A percentile compares a stretch with the other conserved stretches of the same genome.
These are phyloP conservation scores for Periophthalmus magnuspinnatus DNA, from an alignment of 2,797 vertebrate species.

Conservation along the genomic window DNA sequence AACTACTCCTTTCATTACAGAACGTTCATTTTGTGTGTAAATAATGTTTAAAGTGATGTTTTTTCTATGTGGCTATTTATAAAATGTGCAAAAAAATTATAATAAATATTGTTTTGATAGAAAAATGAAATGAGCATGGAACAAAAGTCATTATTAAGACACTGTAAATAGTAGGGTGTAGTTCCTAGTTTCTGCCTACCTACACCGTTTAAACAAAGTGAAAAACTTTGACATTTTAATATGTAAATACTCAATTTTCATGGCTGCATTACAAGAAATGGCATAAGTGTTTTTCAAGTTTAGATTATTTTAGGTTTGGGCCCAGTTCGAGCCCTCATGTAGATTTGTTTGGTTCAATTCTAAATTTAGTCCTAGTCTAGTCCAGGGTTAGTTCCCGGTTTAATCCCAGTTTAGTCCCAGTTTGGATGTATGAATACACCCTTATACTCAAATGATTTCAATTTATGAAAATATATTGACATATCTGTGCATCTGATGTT, in stretches of 20 bases:
- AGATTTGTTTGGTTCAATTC: too few relatives aligned
- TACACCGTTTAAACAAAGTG: not conserved
- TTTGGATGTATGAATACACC: too few relatives aligned
- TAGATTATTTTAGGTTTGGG: too few relatives aligned
- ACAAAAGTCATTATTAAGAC: not conserved
- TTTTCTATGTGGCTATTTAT: slow-evolving; percentile 66
- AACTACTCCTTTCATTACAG: slow-evolving; percentile 22
- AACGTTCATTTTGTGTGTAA: slow-evolving; percentile 46
- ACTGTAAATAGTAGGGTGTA: not conserved
- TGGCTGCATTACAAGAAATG: not conserved
- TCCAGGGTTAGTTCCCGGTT: too few relatives aligned
- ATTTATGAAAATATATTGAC: not conserved
- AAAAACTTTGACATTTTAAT: not conserved
- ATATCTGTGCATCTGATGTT: not conserved
- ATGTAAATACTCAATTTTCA: not conserved
- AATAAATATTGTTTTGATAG: slow-evolving; percentile 63
- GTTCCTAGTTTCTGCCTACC: not conserved
- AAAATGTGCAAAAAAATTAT: slow-evolving; percentile 62
- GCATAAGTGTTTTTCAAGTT: too few relatives aligned
- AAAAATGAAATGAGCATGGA: not conserved
- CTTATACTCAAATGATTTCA: not conserved
- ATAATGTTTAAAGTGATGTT: slow-evolving; percentile 44
- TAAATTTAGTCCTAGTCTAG: too few relatives aligned
- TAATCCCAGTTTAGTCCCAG: too few relatives aligned
- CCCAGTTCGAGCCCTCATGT: too few relatives aligned